Evolutionary conservation across 2,113 vertebrate genomes (phyloP).

Genomic region (Thinocorus orbignyianus): DNA sequence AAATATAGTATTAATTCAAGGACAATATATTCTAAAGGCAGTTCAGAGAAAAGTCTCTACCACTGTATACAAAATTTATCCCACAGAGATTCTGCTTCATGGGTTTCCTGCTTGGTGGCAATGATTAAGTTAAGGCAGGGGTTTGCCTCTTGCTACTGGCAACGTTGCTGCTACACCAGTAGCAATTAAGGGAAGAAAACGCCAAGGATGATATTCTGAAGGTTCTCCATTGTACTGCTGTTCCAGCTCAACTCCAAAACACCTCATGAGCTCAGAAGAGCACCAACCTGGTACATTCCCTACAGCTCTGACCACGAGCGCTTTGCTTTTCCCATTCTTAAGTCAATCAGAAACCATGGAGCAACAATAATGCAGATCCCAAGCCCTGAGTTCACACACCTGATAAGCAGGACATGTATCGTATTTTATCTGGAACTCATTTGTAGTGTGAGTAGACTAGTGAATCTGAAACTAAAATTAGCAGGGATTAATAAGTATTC

Average conservation of each 20-base stretch:
- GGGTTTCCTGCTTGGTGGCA: not conserved
- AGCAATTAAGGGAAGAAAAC: not conserved
- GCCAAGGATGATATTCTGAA: not conserved
- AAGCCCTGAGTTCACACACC: not conserved
- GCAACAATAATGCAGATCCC: not conserved
- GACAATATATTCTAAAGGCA: not conserved
- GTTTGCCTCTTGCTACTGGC: not conserved
- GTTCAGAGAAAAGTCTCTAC: not conserved
- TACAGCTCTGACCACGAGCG: not conserved
- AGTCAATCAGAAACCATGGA: not conserved
- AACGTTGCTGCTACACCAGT: fast-evolving
- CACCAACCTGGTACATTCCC: too few species aligned
- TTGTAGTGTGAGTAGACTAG: not conserved
- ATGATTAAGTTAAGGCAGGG: fast-evolving
- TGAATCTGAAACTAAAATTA: not conserved
- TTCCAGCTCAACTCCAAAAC: not conserved
- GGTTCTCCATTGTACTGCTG: not conserved
- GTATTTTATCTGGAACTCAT: not conserved
- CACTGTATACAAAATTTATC: not conserved
- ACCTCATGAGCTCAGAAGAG: not conserved
- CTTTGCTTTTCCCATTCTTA: not conserved
- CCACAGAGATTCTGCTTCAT: not conserved
- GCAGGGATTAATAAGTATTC: not conserved
- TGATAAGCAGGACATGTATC: not conserved
- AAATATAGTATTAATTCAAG: not conserved